A percentile compares a stretch with the other conserved stretches of the same genome.
Evolutionary conservation across 2,888 invertebrate species (phyloP).

Genomic region (Micropterix aruncella): DNA sequence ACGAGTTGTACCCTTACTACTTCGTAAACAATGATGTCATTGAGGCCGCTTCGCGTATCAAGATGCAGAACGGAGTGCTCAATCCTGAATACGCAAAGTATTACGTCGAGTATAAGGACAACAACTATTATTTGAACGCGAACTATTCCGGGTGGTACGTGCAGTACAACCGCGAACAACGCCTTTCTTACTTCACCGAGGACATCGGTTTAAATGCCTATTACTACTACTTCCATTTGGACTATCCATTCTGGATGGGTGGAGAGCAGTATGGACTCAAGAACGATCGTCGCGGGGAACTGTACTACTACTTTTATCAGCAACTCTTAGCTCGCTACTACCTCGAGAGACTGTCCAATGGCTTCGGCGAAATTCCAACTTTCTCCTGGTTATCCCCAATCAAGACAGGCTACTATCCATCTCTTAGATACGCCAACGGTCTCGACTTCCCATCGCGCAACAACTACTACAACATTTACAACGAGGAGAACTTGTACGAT

Average conservation of each 20-base stretch:
- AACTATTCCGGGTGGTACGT: constrained; percentile 41
- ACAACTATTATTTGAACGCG: constrained; percentile 34
- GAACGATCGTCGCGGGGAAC: constrained; percentile 42
- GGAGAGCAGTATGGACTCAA: constrained; percentile 22
- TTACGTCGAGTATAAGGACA: constrained; percentile 26
- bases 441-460: constrained; percentile 42
- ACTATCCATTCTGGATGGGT: constrained; percentile 34
- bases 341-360: constrained; percentile 47
- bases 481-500: constrained; percentile 22
- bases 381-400: constrained; percentile 40
- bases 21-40: constrained; percentile 46
- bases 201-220: constrained; percentile 39
- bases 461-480: constrained; percentile 25
- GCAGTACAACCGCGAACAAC: constrained; percentile 21
- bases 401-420: constrained; percentile 42
- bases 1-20: constrained; percentile 50
- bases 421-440: constrained; percentile 44
- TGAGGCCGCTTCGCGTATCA: constrained; percentile 25
- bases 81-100: constrained; percentile 17
- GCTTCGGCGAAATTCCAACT: constrained; percentile 36
- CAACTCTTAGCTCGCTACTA: constrained; percentile 44
- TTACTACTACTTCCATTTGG: constrained; percentile 36
- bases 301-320: constrained; percentile 40
- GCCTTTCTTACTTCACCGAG: constrained; percentile 40
- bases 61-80: constrained; percentile 24